Evolutionary conservation across 1,140 invertebrate genomes (phyloP).

Genomic region (Bombyx mandarina): DNA sequence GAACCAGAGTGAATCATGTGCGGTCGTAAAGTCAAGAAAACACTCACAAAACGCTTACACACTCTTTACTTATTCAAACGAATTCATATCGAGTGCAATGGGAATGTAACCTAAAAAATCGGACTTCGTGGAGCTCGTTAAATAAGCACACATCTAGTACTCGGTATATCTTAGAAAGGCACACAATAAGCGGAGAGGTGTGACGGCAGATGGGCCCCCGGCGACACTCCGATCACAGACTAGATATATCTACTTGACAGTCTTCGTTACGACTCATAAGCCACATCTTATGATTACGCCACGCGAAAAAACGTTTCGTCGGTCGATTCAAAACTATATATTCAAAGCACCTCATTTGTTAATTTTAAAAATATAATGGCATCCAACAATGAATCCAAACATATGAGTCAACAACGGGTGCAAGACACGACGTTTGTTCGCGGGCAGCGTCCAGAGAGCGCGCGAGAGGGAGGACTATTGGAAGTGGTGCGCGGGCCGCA

Average conservation of each 20-base stretch:
- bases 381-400: too few species aligned
- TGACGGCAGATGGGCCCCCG: constrained; percentile 63
- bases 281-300: constrained; percentile 38
- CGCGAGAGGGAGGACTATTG: constrained; percentile 24
- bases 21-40: neutral
- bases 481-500: constrained; percentile 33
- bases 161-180: constrained; percentile 64
- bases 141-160: constrained; percentile 35
- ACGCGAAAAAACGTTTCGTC: constrained; percentile 23
- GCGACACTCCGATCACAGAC: constrained; percentile 68
- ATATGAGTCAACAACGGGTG: neutral
- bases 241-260: constrained; percentile 66
- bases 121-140: constrained; percentile 27
- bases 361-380: too few species aligned
- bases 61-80: too few species aligned
- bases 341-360: too few species aligned
- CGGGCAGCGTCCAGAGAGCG: constrained; percentile 22
- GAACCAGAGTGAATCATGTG: neutral
- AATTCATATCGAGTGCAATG: too few species aligned
- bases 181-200: constrained; percentile 67
- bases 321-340: neutral
- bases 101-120: neutral
- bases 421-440: neutral
- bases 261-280: constrained; percentile 56
- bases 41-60: too few species aligned